phyloP scores from a whole-genome alignment of 2,113 vertebrate species.

The Cacatua alba region DNA sequence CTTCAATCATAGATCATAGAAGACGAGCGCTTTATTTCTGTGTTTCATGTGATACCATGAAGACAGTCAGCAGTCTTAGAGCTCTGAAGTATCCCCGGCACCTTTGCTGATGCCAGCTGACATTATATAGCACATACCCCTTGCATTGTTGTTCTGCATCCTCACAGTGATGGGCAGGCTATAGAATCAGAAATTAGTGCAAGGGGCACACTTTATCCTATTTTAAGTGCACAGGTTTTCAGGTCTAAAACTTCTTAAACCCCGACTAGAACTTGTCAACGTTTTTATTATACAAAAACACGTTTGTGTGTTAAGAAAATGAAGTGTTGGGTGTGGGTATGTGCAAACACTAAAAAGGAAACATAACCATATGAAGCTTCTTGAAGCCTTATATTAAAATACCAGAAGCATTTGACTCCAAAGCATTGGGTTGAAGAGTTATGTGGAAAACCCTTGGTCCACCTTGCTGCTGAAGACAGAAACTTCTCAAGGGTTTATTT shows the following conservation, averaged over 20 bases:
- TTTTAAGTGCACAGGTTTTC: neutral
- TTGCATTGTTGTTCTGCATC: neutral
- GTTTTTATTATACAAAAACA: neutral
- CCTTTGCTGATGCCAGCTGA: slow-evolving; percentile 21
- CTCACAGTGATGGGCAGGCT: neutral
- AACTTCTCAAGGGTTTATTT: neutral
- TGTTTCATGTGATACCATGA: slow-evolving; percentile 51
- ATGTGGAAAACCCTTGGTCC: neutral
- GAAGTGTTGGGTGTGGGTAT: slow-evolving; percentile 10
- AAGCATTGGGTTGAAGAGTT: neutral
- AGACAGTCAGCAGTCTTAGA: slow-evolving; percentile 19
- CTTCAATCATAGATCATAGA: slow-evolving; percentile 36
- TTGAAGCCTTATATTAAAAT: neutral
- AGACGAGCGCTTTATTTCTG: slow-evolving; percentile 43
- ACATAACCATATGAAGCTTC: neutral
- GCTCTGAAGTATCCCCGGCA: neutral
- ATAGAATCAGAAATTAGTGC: neutral
- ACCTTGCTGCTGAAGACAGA: neutral
- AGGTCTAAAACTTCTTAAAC: neutral
- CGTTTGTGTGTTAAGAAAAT: slow-evolving; percentile 47
- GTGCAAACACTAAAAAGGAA: slow-evolving; percentile 23
- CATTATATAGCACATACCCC: neutral
- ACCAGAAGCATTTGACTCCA: neutral
- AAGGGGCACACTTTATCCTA: neutral
- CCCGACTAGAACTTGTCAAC: neutral